Evolutionary conservation across 2,797 vertebrate genomes (phyloP), one percentile per base, ranked within the genome.

Genomic region (Myotis vivesi): DNA sequence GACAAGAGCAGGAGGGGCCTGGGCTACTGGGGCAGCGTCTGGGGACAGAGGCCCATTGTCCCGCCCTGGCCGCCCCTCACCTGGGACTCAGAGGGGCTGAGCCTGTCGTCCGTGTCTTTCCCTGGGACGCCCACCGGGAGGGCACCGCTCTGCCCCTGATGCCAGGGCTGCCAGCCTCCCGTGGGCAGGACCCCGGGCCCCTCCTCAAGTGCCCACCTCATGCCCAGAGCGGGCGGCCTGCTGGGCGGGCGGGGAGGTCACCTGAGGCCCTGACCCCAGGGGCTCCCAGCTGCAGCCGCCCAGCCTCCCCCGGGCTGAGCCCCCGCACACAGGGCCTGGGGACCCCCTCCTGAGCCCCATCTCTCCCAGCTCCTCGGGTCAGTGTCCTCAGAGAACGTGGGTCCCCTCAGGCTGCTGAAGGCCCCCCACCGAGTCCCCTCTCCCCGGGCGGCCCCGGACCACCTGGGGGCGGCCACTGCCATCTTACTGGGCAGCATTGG

Each of bases 401-500:
- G 68, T 46, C 28, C 16, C 59, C 49, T 73, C 79, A 62, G 44
- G 51, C 53, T 75, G n/a, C 77, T 9, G 86, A 59, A 8, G 1
- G 0, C 55, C 75, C 22, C 55, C 25, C 11, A 20, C 15, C 3
- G 2, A n/a, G 41, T 36, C 25, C 66, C 49, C 28, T 5, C 83
- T 69, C 55, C 71, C 88, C 83, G 98, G 99, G 98, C 98, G 98
- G 98, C 98, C 98, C 96, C 94, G 89, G 44, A 73, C 46, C 68
- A 87, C 92, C 20, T 73, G 80, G 98, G 99, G 99, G 98, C 97
- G 97, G 98, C 98, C 98, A 98, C 99, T 98, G 98, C 98, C 99
- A 99, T 99, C 99, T 99, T 99, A 99, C 99, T 99, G 99, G 99
- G 99, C 99, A 99, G 99, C 99, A 99, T 99, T 99, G 99, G 99